Percentiles rank a stretch among this genome's conserved stretches.
phyloP scores from a whole-genome alignment of 2,888 invertebrate species.

The Cancer borealis region DNA sequence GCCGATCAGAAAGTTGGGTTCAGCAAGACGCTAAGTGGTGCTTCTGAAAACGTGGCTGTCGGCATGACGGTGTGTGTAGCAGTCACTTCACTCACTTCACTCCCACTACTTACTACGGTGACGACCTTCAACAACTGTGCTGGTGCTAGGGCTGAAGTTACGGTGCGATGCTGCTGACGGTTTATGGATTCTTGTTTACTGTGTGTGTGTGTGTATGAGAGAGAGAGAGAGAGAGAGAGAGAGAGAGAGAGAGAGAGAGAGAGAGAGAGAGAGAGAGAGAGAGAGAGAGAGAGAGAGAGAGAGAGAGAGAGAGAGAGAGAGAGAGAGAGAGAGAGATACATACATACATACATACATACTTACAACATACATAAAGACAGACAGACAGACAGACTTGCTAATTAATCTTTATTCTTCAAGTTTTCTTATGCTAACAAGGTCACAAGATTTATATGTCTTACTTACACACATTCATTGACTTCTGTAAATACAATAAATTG shows the following conservation, averaged over 20 bases:
- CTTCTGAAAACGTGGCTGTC: background rate
- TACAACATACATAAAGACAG: background rate
- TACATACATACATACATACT: background rate
- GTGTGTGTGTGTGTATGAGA: background rate
- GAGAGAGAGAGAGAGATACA: background rate
- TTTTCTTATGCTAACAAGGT: background rate
- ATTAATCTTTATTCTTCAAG: background rate
- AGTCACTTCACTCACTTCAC: background rate
- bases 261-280: slow-evolving; percentile 31
- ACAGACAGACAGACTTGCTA: background rate
- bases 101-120: background rate
- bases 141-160: background rate
- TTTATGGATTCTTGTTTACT: background rate
- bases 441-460: background rate
- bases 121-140: background rate
- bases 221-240: slow-evolving; percentile 45
- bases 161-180: too few relatives aligned
- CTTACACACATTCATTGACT: slow-evolving; percentile 43
- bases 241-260: slow-evolving; percentile 43
- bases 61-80: background rate
- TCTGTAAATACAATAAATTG: slow-evolving; percentile 27
- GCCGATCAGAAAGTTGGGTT: background rate
- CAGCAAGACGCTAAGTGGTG: background rate
- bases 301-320: background rate
- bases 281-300: slow-evolving; percentile 13